Evolutionary conservation across 2,797 vertebrate species (phyloP).

Genomic region (Gymnopithys bicolor): DNA sequence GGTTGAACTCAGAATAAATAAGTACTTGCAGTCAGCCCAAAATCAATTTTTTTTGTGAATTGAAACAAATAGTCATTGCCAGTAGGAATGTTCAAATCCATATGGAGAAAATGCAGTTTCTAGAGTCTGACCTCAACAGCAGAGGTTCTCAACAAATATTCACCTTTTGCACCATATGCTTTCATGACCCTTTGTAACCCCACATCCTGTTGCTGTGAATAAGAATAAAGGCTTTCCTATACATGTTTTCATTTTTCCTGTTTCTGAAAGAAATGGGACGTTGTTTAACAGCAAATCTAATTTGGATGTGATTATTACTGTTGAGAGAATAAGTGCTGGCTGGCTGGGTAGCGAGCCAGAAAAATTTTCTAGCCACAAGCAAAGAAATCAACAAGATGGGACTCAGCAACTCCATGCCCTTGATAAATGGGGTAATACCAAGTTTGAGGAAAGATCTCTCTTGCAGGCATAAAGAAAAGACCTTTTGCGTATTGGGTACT

Average conservation of each 20-base stretch:
- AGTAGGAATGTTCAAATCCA: background rate
- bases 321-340: slow-evolving; percentile 58
- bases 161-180: slow-evolving; percentile 22
- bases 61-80: background rate
- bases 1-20: slow-evolving; percentile 21
- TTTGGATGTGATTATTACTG: slow-evolving; percentile 65
- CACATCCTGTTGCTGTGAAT: slow-evolving; percentile 14
- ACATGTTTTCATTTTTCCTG: slow-evolving; percentile 37
- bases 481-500: background rate
- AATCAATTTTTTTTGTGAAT: slow-evolving; percentile 27
- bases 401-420: background rate
- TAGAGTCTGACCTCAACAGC: background rate
- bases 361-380: slow-evolving; percentile 29
- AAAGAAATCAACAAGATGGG: background rate
- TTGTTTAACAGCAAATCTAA: slow-evolving; percentile 57
- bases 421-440: background rate
- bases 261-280: slow-evolving; percentile 38
- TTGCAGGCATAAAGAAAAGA: background rate
- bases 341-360: slow-evolving; percentile 23
- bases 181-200: slow-evolving; percentile 9
- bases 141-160: slow-evolving; percentile 25
- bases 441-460: background rate
- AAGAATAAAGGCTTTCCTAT: slow-evolving; percentile 49
- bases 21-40: background rate
- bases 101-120: background rate